These are phyloP conservation scores for Huso huso DNA, from an alignment of 2,797 vertebrate genomes.

Conservation along the genomic window DNA sequence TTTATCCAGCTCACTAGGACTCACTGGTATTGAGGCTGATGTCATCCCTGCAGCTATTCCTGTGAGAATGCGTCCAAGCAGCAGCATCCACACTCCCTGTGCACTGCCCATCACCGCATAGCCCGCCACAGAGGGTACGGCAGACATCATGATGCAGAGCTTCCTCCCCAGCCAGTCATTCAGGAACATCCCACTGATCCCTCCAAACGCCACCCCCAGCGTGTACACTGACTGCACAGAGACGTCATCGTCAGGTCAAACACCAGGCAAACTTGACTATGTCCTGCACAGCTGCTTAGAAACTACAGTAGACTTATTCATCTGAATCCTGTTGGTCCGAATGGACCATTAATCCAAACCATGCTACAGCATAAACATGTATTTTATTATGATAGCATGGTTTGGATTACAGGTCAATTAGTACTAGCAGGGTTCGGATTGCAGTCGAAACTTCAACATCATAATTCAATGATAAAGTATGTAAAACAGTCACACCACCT, in stretches of 20 bases:
- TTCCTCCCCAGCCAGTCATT: constrained; percentile 85
- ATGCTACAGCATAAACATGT: not conserved
- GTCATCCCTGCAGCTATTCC: constrained; percentile 82
- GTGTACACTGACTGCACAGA: constrained; percentile 69
- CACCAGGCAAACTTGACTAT: not conserved
- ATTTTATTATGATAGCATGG: not conserved
- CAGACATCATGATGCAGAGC: constrained; percentile 83
- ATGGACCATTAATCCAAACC: no score
- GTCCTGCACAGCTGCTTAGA: not conserved
- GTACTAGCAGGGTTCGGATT: no score
- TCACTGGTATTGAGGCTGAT: constrained; percentile 84
- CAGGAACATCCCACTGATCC: constrained; percentile 81
- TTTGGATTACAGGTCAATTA: no score
- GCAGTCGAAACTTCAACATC: no score
- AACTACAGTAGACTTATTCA: no score
- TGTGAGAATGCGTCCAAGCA: constrained; percentile 74
- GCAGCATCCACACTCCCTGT: constrained; percentile 69
- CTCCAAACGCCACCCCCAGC: constrained; percentile 68
- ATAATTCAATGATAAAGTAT: no score
- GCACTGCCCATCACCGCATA: constrained; percentile 75
- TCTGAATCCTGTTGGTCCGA: no score
- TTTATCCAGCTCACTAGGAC: constrained; percentile 23
- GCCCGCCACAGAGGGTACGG: constrained; percentile 65
- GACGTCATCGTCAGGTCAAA: constrained; percentile 4
- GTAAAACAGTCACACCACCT: no score